Conservation (phyloP, 2,888 invertebrate species). For the Aplocera efformata region DNA sequence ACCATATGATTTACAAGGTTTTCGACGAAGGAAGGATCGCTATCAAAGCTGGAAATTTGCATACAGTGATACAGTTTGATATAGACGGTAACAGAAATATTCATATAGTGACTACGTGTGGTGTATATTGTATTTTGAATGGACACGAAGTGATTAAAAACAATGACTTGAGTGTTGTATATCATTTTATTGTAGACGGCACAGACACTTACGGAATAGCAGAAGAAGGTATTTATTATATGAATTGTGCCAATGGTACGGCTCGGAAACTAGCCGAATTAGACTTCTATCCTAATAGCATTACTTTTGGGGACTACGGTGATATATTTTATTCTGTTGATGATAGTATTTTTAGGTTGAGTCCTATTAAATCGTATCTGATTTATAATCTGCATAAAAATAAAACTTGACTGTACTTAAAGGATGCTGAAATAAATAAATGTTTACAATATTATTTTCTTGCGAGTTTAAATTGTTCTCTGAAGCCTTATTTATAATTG, state of each 20-base stretch:
- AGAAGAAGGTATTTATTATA: constrained; percentile 51
- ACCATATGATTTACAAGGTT: constrained; percentile 65
- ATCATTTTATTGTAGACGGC: constrained; percentile 54
- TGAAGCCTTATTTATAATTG: background rate
- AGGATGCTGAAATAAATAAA: constrained; percentile 13
- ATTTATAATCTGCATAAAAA: constrained; percentile 53
- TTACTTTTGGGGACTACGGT: constrained; percentile 66
- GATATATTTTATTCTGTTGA: constrained; percentile 62
- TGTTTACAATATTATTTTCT: background rate
- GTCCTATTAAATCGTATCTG: constrained; percentile 57
- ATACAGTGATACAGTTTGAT: constrained; percentile 62
- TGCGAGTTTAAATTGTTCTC: background rate
- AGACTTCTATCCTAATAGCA: constrained; percentile 53
- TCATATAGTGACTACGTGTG: constrained; percentile 64
- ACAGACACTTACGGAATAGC: constrained; percentile 53
- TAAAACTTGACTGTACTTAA: constrained; percentile 18
- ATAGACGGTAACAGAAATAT: constrained; percentile 58
- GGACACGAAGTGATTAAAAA: constrained; percentile 57
- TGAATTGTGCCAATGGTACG: constrained; percentile 61
- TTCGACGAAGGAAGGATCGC: constrained; percentile 44
- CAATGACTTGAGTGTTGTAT: constrained; percentile 48
- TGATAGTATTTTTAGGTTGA: constrained; percentile 56
- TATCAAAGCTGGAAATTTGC: constrained; percentile 46
- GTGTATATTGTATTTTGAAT: constrained; percentile 54
- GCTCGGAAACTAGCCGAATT: constrained; percentile 51